Percentiles rank a stretch among this genome's conserved stretches.
These are phyloP conservation scores for Poeciliopsis occidentalis DNA, from an alignment of 2,113 vertebrate genomes.

Conservation along the genomic window DNA sequence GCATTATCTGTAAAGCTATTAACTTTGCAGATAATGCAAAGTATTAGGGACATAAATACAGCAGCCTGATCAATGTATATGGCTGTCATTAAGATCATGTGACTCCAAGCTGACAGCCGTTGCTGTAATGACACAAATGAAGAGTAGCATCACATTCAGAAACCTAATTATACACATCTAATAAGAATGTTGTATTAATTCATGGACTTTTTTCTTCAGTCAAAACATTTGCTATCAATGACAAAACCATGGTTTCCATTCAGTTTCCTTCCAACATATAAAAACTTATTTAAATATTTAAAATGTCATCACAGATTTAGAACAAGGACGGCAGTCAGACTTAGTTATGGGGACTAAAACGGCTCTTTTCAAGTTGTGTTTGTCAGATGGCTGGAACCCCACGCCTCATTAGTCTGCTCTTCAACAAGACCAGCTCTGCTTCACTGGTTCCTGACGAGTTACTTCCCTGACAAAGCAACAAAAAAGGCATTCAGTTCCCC, in stretches of 20 bases:
- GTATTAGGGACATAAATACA: background rate
- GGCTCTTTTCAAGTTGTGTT: background rate
- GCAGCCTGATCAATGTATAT: background rate
- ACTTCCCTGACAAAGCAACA: conserved; percentile 40
- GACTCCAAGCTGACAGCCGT: background rate
- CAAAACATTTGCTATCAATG: background rate
- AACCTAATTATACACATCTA: too few relatives aligned
- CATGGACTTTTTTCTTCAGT: background rate
- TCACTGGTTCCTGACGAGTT: conserved; percentile 48
- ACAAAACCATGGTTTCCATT: background rate
- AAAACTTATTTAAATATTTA: background rate
- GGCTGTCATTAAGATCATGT: background rate
- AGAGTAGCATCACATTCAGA: too few relatives aligned
- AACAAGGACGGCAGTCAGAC: conserved; percentile 25
- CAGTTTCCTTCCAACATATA: background rate
- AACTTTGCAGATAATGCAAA: background rate
- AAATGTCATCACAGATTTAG: background rate
- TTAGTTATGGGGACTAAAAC: conserved; percentile 4
- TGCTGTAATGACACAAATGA: background rate
- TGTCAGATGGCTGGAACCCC: conserved; percentile 18
- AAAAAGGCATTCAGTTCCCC: conserved; percentile 46
- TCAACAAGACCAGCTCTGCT: conserved; percentile 48
- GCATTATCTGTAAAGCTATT: background rate
- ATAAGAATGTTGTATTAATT: background rate
- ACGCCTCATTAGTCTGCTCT: conserved; percentile 60